Evolutionary conservation across 2,113 vertebrate genomes (phyloP).

Genomic region (Cichladusa arquata): DNA sequence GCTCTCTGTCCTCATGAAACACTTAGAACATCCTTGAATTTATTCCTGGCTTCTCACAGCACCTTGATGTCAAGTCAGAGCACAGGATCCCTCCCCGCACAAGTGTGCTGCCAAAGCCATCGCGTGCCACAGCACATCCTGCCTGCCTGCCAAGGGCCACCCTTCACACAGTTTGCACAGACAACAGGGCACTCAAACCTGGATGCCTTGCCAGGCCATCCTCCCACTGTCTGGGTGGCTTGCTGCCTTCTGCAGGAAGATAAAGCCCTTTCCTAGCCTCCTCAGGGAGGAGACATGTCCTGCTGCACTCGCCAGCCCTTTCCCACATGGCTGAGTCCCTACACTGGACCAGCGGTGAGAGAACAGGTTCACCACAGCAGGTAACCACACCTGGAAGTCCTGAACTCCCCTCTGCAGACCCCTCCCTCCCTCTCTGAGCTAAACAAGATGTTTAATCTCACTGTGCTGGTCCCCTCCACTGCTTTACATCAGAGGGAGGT

Average conservation of each 20-base stretch:
- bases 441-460: neutral
- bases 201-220: neutral
- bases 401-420: neutral
- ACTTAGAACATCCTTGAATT: neutral
- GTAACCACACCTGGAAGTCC: neutral
- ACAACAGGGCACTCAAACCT: neutral
- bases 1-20: neutral
- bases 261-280: neutral
- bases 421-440: neutral
- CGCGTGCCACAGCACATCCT: neutral
- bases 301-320: neutral
- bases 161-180: neutral
- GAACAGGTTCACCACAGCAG: rapidly evolving
- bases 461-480: neutral
- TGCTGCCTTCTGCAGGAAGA: neutral
- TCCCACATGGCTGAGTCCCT: neutral
- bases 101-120: neutral
- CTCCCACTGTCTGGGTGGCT: neutral
- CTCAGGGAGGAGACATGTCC: rapidly evolving
- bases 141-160: neutral
- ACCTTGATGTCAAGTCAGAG: neutral
- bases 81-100: rapidly evolving
- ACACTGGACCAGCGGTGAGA: rapidly evolving
- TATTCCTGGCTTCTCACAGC: neutral
- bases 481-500: rapidly evolving